phyloP scores from a whole-genome alignment of 2,888 invertebrate genomes.

The Metellina segmentata region DNA sequence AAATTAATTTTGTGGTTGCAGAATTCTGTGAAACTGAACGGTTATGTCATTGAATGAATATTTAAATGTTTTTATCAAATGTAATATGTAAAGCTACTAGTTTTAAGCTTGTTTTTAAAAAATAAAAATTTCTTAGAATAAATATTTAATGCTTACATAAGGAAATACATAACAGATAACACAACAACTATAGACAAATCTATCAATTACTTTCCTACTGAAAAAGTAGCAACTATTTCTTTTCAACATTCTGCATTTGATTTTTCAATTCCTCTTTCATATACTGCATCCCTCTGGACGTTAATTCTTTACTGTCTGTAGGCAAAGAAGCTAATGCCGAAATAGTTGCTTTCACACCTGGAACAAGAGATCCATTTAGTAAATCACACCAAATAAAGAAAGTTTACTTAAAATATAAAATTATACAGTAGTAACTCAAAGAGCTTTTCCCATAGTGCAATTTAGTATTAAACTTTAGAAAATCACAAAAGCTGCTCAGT shows the following conservation, averaged over 20 bases:
- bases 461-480: too few species aligned
- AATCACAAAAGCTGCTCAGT: too few species aligned
- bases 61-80: background rate
- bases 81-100: background rate
- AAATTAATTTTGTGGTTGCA: too few species aligned
- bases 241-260: background rate
- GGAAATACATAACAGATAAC: background rate
- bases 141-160: background rate
- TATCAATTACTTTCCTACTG: background rate
- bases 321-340: constrained; percentile 22
- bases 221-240: background rate
- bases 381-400: background rate
- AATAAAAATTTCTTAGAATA: constrained; percentile 1
- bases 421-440: background rate
- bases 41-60: too few species aligned
- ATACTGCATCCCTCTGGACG: constrained; percentile 4
- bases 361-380: background rate
- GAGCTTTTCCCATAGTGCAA: background rate
- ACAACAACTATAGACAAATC: background rate
- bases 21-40: too few species aligned
- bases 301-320: constrained; percentile 6
- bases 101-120: background rate
- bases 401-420: background rate
- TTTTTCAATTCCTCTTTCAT: constrained; percentile 22
- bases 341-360: constrained; percentile 27